Percentiles rank a stretch among this genome's conserved stretches.
phyloP scores from a whole-genome alignment of 2,797 vertebrate genomes.

The Xerus rutilus region DNA sequence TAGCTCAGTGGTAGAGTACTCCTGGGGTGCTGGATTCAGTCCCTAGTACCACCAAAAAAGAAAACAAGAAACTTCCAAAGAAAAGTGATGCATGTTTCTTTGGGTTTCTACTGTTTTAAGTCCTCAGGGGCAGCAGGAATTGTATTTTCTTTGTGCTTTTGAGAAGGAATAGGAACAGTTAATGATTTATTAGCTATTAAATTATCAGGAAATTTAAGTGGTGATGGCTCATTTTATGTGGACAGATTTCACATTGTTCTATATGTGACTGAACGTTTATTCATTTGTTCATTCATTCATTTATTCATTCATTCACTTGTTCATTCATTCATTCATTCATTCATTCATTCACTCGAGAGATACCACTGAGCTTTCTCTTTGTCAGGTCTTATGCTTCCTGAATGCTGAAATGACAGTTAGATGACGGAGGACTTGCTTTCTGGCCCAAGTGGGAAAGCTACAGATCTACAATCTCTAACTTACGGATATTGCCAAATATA shows the following conservation, averaged over 20 bases:
- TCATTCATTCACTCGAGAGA: neutral
- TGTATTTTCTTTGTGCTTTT: neutral
- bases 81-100: neutral
- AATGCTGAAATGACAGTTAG: neutral
- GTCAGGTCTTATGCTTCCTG: neutral
- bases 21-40: neutral
- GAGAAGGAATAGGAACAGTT: neutral
- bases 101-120: neutral
- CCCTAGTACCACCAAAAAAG: neutral
- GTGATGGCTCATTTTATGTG: neutral
- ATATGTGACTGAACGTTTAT: no score
- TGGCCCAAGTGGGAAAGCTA: neutral
- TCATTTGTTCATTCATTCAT: neutral
- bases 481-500: neutral
- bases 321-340: neutral
- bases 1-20: neutral
- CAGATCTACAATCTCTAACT: neutral
- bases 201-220: neutral
- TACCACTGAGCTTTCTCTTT: neutral
- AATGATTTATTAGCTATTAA: neutral
- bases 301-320: neutral
- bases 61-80: neutral
- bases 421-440: rapidly evolving
- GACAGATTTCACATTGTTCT: neutral
- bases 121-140: neutral